These are phyloP conservation scores for Neosalanx taihuensis DNA, from an alignment of 2,797 vertebrate species.

Conservation along the genomic window DNA sequence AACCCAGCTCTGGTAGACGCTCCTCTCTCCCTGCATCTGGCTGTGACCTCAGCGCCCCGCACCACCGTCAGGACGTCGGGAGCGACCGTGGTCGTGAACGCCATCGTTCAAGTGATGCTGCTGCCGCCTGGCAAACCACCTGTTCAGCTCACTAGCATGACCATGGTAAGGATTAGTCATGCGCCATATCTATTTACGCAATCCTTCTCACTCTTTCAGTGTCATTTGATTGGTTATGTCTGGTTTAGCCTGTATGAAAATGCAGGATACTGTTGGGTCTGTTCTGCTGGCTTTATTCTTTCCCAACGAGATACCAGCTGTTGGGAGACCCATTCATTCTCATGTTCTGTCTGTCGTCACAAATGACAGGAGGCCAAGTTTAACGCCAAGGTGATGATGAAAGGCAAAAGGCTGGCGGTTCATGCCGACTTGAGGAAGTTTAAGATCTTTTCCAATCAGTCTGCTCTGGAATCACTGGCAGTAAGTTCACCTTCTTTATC, in stretches of 20 bases:
- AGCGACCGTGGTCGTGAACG: slow-evolving; percentile 78
- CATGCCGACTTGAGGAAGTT: slow-evolving; percentile 89
- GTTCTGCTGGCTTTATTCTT: background rate
- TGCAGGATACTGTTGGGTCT: background rate
- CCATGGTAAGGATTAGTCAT: slow-evolving; percentile 77
- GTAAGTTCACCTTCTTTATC: slow-evolving; percentile 67
- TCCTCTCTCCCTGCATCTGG: slow-evolving; percentile 79
- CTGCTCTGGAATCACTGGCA: slow-evolving; percentile 89
- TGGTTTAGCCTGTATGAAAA: background rate
- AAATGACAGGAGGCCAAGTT: slow-evolving; percentile 73
- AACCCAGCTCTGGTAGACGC: slow-evolving; percentile 80
- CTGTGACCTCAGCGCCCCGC: slow-evolving; percentile 76
- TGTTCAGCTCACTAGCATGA: slow-evolving; percentile 89
- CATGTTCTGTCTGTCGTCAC: background rate
- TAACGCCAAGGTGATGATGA: slow-evolving; percentile 84
- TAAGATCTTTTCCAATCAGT: slow-evolving; percentile 93
- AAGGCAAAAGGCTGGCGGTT: slow-evolving; percentile 78
- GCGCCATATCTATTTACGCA: background rate
- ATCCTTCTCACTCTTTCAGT: background rate
- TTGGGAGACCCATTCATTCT: background rate
- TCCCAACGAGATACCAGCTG: background rate
- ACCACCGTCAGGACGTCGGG: slow-evolving; percentile 86
- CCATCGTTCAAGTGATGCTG: slow-evolving; percentile 80
- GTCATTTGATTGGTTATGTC: background rate
- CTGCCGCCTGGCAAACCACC: slow-evolving; percentile 66